Evolutionary conservation across 2,888 invertebrate species (phyloP).

Genomic region (Polymixis lichenea): DNA sequence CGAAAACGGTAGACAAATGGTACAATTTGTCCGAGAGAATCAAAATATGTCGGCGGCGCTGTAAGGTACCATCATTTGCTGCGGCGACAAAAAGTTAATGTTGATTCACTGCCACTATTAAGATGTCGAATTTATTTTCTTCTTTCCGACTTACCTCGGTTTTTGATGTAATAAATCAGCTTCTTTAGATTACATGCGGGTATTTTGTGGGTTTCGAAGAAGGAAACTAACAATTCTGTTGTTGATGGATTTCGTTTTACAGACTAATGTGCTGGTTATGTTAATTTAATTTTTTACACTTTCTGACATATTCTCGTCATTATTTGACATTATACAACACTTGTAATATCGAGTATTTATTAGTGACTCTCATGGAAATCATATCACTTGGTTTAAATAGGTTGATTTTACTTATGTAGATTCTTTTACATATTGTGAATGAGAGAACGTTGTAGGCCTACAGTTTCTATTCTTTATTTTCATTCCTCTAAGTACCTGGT

Average conservation of each 20-base stretch:
- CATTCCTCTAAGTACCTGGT: too few relatives aligned
- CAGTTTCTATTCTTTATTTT: too few relatives aligned
- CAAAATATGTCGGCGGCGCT: conserved; percentile 33
- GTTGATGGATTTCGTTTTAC: background rate
- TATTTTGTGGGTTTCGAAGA: background rate
- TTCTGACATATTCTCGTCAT: too few relatives aligned
- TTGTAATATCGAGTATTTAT: too few relatives aligned
- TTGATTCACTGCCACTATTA: conserved; percentile 48
- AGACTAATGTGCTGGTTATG: background rate
- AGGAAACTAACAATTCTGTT: background rate
- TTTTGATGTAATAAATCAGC: conserved; percentile 39
- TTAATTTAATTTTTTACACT: too few relatives aligned
- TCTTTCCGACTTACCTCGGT: conserved; percentile 29
- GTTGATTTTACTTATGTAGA: too few relatives aligned
- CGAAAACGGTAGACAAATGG: conserved; percentile 48
- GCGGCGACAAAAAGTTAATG: conserved; percentile 42
- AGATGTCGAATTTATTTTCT: conserved; percentile 47
- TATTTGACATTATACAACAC: too few relatives aligned
- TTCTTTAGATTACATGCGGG: conserved; percentile 20
- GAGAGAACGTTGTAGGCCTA: too few relatives aligned
- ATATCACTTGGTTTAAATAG: too few relatives aligned
- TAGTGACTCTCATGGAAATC: too few relatives aligned
- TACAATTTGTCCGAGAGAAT: conserved; percentile 51
- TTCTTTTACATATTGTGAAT: too few relatives aligned
- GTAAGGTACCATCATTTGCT: conserved; percentile 7